Evolutionary conservation across 2,888 invertebrate species (phyloP).

Genomic region (Atethmia centrago): DNA sequence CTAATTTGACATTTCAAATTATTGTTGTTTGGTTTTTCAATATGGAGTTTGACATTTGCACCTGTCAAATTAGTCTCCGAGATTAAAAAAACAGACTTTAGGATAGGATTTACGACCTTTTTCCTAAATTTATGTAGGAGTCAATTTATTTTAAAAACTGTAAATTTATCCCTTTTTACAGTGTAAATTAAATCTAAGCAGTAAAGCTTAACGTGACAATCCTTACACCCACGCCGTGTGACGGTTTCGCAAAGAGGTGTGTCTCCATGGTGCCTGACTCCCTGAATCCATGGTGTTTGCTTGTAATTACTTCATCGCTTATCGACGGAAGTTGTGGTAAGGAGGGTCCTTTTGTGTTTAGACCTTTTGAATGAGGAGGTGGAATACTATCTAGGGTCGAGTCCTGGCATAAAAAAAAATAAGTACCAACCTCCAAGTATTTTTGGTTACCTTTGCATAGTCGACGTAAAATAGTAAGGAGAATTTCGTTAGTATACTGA

Average conservation of each 20-base stretch:
- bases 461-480: too few relatives aligned
- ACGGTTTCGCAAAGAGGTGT: slow-evolving; percentile 57
- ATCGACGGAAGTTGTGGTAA: slow-evolving; percentile 52
- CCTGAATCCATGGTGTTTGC: slow-evolving; percentile 45
- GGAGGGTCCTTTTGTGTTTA: slow-evolving; percentile 29
- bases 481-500: too few relatives aligned
- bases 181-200: not conserved
- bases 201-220: slow-evolving; percentile 38
- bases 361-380: slow-evolving; percentile 9
- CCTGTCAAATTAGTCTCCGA: too few relatives aligned
- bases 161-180: not conserved
- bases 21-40: too few relatives aligned
- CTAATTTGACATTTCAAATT: too few relatives aligned
- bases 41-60: too few relatives aligned
- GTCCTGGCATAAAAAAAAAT: not conserved
- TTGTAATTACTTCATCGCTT: slow-evolving; percentile 56
- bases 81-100: too few relatives aligned
- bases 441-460: not conserved
- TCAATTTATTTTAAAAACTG: not conserved
- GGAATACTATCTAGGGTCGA: not conserved
- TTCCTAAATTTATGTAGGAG: too few relatives aligned
- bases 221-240: slow-evolving; percentile 48
- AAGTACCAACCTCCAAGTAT: not conserved
- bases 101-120: too few relatives aligned
- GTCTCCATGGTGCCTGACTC: slow-evolving; percentile 53